Conservation (phyloP, 2,888 invertebrate species). For the Agriopis leucophaearia region DNA sequence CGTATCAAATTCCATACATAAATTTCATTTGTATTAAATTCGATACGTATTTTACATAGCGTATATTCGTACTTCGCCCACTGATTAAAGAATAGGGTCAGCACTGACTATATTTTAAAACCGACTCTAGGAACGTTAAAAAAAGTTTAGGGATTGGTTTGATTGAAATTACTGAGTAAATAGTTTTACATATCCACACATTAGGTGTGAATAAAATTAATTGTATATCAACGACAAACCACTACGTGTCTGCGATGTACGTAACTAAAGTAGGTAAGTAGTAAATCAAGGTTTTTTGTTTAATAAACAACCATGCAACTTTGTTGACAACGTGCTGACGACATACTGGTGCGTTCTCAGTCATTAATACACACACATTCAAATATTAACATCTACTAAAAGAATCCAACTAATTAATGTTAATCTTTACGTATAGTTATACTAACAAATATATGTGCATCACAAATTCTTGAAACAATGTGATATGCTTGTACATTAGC, state of each 20-base stretch:
- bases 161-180: neutral
- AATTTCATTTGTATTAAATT: too few relatives aligned
- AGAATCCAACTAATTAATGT: neutral
- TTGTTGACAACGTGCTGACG: constrained; percentile 25
- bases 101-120: too few relatives aligned
- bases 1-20: too few relatives aligned
- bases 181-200: too few relatives aligned
- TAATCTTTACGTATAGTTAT: too few relatives aligned
- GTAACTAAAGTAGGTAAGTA: neutral
- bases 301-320: constrained; percentile 8
- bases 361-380: constrained; percentile 10
- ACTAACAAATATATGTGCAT: neutral
- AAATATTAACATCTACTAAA: neutral
- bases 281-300: constrained; percentile 6
- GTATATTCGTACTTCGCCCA: too few relatives aligned
- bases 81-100: too few relatives aligned
- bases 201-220: too few relatives aligned
- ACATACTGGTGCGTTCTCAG: constrained; percentile 3
- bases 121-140: too few relatives aligned
- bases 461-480: neutral
- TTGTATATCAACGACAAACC: neutral
- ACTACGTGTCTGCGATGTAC: too few relatives aligned
- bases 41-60: too few relatives aligned
- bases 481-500: neutral
- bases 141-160: too few relatives aligned